Conservation (phyloP, 2,888 invertebrate genomes). For the Neoaliturus tenellus region DNA sequence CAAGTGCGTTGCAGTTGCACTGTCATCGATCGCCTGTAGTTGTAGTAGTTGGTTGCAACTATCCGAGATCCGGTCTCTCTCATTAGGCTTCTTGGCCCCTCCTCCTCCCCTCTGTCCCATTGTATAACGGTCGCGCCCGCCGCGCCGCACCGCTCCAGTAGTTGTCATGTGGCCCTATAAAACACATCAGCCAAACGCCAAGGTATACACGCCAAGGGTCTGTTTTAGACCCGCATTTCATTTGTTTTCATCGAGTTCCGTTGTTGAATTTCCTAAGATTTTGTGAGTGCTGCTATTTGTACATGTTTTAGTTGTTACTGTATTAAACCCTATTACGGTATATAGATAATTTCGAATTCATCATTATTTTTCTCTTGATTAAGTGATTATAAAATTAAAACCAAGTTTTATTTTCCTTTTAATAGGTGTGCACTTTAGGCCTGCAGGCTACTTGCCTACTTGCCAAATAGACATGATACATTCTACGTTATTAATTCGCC, state of each 20-base stretch:
- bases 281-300: not conserved
- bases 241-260: too few species aligned
- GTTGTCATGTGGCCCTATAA: conserved; percentile 9
- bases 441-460: too few species aligned
- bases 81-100: conserved; percentile 15
- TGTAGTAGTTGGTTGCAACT: not conserved
- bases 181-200: not conserved
- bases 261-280: not conserved
- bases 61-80: conserved; percentile 12
- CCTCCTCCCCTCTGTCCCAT: not conserved
- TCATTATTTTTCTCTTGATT: too few species aligned
- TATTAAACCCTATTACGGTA: too few species aligned
- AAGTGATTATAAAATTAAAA: too few species aligned
- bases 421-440: too few species aligned
- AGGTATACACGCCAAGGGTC: not conserved
- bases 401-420: too few species aligned
- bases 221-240: not conserved
- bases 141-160: not conserved
- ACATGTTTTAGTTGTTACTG: not conserved
- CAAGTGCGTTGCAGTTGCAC: not conserved
- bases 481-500: too few species aligned
- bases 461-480: too few species aligned
- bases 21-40: not conserved
- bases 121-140: conserved; percentile 12
- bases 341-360: too few species aligned